These are phyloP conservation scores for Lindbergichthys nudifrons DNA, from an alignment of 2,797 vertebrate species.

Conservation along the genomic window DNA sequence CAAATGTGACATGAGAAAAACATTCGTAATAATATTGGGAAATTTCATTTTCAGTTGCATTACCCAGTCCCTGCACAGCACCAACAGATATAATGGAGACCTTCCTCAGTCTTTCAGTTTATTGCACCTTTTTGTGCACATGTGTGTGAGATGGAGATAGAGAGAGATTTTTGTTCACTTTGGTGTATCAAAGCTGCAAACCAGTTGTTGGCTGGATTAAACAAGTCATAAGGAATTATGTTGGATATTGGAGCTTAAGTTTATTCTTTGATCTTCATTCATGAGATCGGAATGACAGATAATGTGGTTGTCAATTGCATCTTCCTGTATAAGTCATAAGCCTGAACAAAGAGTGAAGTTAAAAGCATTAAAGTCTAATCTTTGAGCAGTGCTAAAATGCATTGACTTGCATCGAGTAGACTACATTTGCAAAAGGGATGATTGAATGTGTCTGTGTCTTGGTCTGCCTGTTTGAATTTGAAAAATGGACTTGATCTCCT, in stretches of 20 bases:
- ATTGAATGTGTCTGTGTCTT: not conserved
- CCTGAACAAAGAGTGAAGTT: not conserved
- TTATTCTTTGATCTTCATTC: constrained; percentile 42
- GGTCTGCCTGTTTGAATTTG: not conserved
- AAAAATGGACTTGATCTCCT: not conserved
- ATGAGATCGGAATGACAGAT: constrained; percentile 30
- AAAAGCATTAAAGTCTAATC: not conserved
- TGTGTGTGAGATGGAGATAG: no score
- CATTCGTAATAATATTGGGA: not conserved
- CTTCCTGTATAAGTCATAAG: not conserved
- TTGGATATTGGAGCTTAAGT: constrained; percentile 31
- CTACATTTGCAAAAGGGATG: not conserved
- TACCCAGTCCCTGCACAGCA: not conserved
- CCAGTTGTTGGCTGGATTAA: constrained; percentile 40
- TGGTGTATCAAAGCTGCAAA: constrained; percentile 33
- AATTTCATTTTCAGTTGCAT: not conserved
- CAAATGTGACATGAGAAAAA: constrained; percentile 13
- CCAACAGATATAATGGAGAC: constrained; percentile 8
- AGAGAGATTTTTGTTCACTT: constrained; percentile 9
- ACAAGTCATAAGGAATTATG: constrained; percentile 40
- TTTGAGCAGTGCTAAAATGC: not conserved
- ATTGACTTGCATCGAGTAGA: no score
- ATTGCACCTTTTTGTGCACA: not conserved
- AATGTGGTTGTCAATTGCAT: constrained; percentile 12
- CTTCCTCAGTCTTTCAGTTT: constrained; percentile 9